Percentiles rank a stretch among this genome's conserved stretches.
Evolutionary conservation across 2,797 vertebrate genomes (phyloP).

Genomic region (Molothrus aeneus): DNA sequence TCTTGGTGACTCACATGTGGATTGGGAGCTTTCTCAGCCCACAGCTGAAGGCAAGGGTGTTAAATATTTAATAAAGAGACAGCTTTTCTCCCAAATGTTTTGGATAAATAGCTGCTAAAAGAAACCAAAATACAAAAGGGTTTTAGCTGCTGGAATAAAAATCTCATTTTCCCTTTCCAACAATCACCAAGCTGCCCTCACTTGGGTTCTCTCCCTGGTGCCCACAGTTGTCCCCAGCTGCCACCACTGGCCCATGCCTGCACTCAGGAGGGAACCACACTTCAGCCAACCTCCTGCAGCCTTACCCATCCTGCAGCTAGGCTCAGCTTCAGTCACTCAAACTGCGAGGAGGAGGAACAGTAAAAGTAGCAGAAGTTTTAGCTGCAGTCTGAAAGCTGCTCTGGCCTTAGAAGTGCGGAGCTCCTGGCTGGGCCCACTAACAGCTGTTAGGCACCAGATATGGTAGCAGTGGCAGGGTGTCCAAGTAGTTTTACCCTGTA

Average conservation of each 20-base stretch:
- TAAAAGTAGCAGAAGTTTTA: neutral
- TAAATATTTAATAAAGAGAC: slow-evolving; percentile 69
- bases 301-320: neutral
- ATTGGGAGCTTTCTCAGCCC: slow-evolving; percentile 63
- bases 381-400: neutral
- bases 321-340: neutral
- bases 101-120: slow-evolving; percentile 57
- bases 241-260: neutral
- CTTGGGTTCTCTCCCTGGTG: neutral
- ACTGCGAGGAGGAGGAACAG: neutral
- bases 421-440: neutral
- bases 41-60: slow-evolving; percentile 57
- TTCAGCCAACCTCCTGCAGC: neutral
- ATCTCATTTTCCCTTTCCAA: neutral
- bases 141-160: slow-evolving; percentile 36
- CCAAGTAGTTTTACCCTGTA: neutral
- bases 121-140: slow-evolving; percentile 59
- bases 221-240: neutral
- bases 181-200: neutral
- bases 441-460: neutral
- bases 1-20: slow-evolving; percentile 66
- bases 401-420: neutral
- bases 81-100: slow-evolving; percentile 64
- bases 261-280: neutral
- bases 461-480: neutral